phyloP scores from a whole-genome alignment of 2,113 vertebrate species.

The Athene noctua region DNA sequence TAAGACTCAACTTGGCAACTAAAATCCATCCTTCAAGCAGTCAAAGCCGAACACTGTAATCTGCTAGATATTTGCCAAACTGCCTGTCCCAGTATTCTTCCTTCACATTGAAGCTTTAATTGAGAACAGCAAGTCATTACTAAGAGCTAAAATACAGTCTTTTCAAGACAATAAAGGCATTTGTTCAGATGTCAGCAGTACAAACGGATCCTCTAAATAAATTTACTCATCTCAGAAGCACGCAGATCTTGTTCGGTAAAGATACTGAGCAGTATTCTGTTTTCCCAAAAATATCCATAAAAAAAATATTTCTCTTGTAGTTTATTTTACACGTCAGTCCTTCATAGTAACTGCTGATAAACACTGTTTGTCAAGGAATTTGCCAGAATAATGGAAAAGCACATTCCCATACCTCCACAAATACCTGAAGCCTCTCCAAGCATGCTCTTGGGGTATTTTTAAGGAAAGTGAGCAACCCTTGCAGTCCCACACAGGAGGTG shows the following conservation, averaged over 20 bases:
- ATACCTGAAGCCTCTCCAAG: neutral
- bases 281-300: neutral
- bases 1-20: neutral
- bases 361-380: neutral
- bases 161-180: neutral
- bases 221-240: neutral
- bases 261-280: neutral
- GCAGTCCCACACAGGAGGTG: fast-evolving
- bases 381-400: neutral
- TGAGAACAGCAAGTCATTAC: neutral
- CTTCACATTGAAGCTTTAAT: neutral
- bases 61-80: neutral
- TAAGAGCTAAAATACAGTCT: neutral
- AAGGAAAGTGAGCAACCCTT: neutral
- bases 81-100: neutral
- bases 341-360: neutral
- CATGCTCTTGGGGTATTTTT: neutral
- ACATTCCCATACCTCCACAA: neutral
- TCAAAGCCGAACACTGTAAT: neutral
- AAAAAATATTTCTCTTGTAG: neutral
- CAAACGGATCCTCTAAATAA: neutral
- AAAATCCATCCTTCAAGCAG: neutral
- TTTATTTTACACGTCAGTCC: neutral
- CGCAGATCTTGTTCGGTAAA: neutral
- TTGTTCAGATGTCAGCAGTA: neutral